Percentiles rank a stretch among this genome's conserved stretches.
phyloP scores from a whole-genome alignment of 2,888 invertebrate genomes.

The Nomada hirtipes region DNA sequence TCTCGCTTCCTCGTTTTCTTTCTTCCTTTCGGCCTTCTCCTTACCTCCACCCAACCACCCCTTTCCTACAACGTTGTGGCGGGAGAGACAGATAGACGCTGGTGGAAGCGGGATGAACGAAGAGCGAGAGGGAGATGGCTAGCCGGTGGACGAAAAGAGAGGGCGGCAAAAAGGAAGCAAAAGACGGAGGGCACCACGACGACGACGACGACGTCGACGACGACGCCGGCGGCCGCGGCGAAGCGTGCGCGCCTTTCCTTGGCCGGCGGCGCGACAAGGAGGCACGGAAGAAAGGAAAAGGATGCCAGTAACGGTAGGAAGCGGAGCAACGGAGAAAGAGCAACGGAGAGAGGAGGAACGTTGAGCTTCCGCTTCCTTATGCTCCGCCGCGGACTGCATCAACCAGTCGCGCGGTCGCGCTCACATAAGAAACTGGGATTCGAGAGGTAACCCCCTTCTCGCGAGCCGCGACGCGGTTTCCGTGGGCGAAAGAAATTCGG shows the following conservation, averaged over 20 bases:
- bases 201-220: conserved; percentile 73
- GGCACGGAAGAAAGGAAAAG: conserved; percentile 30
- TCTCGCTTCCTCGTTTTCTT: conserved; percentile 64
- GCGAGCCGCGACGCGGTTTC: conserved; percentile 59
- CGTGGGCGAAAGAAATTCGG: conserved; percentile 58
- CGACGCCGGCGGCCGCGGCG: conserved; percentile 79
- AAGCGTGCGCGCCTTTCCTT: conserved; percentile 84
- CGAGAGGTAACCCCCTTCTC: conserved; percentile 71
- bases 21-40: conserved; percentile 51
- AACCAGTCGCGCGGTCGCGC: conserved; percentile 84
- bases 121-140: conserved; percentile 18
- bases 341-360: conserved; percentile 76
- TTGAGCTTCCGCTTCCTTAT: conserved; percentile 84
- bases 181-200: conserved; percentile 75
- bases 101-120: conserved; percentile 46
- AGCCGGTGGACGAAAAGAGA: conserved; percentile 36
- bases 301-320: conserved; percentile 48
- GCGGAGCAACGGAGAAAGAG: conserved; percentile 61
- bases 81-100: conserved; percentile 45
- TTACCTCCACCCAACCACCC: conserved; percentile 58
- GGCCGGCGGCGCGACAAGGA: conserved; percentile 71
- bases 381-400: conserved; percentile 84
- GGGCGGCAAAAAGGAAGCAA: conserved; percentile 74
- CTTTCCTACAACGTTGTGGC: conserved; percentile 39
- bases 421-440: conserved; percentile 81